phyloP scores from a whole-genome alignment of 2,113 vertebrate genomes.

The Tenebrosternarchus preto region DNA sequence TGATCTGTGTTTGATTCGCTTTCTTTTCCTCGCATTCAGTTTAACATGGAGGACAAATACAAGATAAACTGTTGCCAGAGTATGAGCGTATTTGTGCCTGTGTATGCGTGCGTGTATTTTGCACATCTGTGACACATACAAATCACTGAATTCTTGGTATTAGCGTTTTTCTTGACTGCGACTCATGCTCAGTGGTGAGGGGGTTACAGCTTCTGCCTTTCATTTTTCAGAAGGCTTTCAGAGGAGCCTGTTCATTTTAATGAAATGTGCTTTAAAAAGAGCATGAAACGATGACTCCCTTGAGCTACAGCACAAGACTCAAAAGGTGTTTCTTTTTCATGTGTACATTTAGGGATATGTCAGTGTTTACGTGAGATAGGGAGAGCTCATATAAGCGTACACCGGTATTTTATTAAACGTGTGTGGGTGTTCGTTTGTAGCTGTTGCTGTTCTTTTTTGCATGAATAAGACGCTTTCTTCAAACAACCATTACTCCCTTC shows the following conservation, averaged over 20 bases:
- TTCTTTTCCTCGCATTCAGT: background rate
- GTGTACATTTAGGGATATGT: background rate
- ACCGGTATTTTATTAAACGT: background rate
- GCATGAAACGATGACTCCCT: constrained; percentile 10
- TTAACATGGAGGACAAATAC: background rate
- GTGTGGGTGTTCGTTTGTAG: constrained; percentile 12
- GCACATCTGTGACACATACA: constrained; percentile 9
- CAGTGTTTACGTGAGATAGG: background rate
- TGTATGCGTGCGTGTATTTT: constrained; percentile 15
- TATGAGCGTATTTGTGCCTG: background rate
- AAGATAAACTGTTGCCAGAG: background rate
- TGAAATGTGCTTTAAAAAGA: constrained; percentile 37
- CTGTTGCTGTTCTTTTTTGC: constrained; percentile 15
- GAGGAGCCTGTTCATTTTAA: constrained; percentile 43
- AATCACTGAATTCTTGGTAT: constrained; percentile 16
- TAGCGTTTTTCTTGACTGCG: background rate
- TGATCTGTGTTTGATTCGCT: background rate
- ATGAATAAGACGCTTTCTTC: background rate
- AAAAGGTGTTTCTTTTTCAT: constrained; percentile 1
- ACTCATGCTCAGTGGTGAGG: background rate
- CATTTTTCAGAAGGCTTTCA: constrained; percentile 19
- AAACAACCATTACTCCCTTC: background rate
- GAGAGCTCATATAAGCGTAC: background rate
- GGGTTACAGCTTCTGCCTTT: constrained; percentile 6
- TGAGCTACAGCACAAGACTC: constrained; percentile 14